phyloP scores from a whole-genome alignment of 2,888 invertebrate genomes.

The Limnephilus lunatus region DNA sequence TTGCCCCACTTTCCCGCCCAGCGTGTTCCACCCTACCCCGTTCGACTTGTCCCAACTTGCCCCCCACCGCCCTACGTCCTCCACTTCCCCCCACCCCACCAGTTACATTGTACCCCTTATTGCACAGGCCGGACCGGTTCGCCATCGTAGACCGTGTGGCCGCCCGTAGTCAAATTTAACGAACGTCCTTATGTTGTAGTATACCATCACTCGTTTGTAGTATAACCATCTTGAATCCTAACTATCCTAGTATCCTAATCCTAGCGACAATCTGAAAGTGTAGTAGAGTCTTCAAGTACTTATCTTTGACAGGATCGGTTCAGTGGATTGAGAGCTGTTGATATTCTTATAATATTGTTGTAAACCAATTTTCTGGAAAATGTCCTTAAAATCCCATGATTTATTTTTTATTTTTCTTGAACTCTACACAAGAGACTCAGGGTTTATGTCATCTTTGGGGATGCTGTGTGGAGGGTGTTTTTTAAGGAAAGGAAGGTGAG shows the following conservation, averaged over 20 bases:
- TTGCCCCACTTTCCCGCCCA: background rate
- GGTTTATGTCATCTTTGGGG: no score
- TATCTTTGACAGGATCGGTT: background rate
- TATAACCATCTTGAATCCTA: background rate
- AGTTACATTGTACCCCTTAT: background rate
- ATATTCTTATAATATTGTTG: background rate
- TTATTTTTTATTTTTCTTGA: no score
- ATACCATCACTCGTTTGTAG: background rate
- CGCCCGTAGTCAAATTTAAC: background rate
- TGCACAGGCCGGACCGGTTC: background rate
- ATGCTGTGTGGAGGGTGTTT: no score
- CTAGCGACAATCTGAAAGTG: background rate
- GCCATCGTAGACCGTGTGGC: background rate
- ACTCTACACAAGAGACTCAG: no score
- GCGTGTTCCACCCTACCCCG: background rate
- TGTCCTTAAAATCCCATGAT: background rate
- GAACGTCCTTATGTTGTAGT: background rate
- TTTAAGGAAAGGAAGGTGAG: no score
- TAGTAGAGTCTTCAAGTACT: background rate
- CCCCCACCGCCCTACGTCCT: background rate
- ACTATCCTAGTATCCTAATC: no score
- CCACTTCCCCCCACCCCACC: background rate
- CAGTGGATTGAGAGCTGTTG: background rate
- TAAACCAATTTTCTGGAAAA: background rate
- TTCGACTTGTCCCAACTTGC: background rate